Evolutionary conservation across 2,888 invertebrate species (phyloP).

Genomic region (Mylabris sibirica): DNA sequence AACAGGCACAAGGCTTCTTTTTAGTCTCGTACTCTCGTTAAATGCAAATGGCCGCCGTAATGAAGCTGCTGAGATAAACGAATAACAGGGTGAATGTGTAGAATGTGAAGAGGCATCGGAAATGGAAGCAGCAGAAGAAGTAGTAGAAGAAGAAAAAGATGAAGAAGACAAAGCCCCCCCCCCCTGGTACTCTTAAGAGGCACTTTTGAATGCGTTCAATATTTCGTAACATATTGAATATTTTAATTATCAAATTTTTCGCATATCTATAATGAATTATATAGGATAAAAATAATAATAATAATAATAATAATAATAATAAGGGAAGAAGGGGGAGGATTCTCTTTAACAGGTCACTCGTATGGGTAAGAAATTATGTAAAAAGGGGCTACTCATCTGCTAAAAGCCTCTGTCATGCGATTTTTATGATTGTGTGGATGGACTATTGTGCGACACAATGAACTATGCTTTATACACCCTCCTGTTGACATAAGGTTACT

Average conservation of each 20-base stretch:
- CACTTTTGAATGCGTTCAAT: neutral
- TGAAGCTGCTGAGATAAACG: conserved; percentile 47
- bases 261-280: neutral
- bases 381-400: conserved; percentile 45
- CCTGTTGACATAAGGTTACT: conserved; percentile 57
- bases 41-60: conserved; percentile 58
- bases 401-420: conserved; percentile 53
- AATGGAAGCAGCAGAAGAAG: conserved; percentile 16
- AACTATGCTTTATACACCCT: conserved; percentile 50
- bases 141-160: too few species aligned
- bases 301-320: too few species aligned
- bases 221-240: neutral
- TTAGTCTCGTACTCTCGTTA: conserved; percentile 54
- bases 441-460: conserved; percentile 52
- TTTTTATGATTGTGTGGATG: conserved; percentile 51
- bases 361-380: neutral
- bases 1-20: conserved; percentile 53
- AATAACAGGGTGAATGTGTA: conserved; percentile 22
- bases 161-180: conserved; percentile 22
- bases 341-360: neutral
- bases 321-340: too few species aligned
- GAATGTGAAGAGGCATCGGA: conserved; percentile 28
- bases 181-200: neutral
- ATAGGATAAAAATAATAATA: neutral
- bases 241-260: neutral